Conservation (phyloP, 2,888 invertebrate genomes). For the Acholoe squamosa region DNA sequence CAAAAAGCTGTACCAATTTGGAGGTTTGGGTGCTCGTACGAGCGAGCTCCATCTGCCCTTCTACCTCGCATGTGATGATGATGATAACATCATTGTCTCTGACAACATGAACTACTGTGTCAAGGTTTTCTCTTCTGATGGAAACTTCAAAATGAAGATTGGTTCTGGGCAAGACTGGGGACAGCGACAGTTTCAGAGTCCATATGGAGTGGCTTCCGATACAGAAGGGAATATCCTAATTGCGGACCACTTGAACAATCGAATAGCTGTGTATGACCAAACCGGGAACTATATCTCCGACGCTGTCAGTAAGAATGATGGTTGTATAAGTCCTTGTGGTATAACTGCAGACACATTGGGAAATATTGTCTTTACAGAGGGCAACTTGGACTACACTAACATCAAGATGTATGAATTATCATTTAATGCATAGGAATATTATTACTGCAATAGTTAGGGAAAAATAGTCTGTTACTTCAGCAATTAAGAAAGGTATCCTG, state of each 20-base stretch:
- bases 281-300: constrained; percentile 12
- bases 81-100: constrained; percentile 63
- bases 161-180: constrained; percentile 67
- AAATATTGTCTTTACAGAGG: constrained; percentile 66
- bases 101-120: constrained; percentile 65
- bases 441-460: too few relatives aligned
- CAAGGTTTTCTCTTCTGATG: constrained; percentile 53
- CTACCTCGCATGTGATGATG: constrained; percentile 48
- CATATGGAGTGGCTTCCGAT: constrained; percentile 67
- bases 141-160: constrained; percentile 63
- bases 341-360: constrained; percentile 66
- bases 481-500: too few relatives aligned
- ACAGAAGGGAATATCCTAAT: constrained; percentile 65
- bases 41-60: constrained; percentile 60
- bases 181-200: constrained; percentile 68
- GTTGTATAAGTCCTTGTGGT: constrained; percentile 65
- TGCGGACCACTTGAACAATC: constrained; percentile 65
- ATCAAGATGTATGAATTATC: constrained; percentile 50
- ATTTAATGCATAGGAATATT: neutral
- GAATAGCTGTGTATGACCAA: constrained; percentile 27
- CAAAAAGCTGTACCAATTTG: constrained; percentile 63
- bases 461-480: too few relatives aligned
- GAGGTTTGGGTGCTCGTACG: neutral
- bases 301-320: constrained; percentile 55
- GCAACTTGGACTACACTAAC: constrained; percentile 57